phyloP scores from a whole-genome alignment of 2,113 vertebrate species.

The Ahaetulla prasina region DNA sequence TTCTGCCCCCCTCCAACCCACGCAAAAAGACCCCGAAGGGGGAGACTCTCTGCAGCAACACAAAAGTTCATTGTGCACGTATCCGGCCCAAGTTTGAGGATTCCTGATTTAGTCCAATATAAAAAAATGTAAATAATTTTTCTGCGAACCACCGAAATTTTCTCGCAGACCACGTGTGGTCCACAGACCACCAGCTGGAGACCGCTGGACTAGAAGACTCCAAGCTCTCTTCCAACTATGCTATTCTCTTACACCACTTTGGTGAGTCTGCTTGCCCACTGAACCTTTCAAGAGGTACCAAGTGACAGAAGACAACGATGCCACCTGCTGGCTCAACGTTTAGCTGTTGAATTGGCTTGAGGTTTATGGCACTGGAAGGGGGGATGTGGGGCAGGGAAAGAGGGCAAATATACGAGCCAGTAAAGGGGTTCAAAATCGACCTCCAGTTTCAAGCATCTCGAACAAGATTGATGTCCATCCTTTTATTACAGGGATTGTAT shows the following conservation, averaged over 20 bases:
- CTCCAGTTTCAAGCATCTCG: background rate
- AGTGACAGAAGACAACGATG: background rate
- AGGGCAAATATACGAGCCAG: background rate
- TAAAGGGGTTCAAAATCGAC: background rate
- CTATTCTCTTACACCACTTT: background rate
- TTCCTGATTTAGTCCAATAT: no score
- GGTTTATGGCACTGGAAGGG: background rate
- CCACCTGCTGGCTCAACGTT: background rate
- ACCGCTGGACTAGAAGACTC: background rate
- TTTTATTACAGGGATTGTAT: background rate
- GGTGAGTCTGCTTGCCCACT: background rate
- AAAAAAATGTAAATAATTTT: no score
- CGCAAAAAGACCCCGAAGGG: no score
- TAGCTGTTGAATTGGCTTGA: rapidly evolving
- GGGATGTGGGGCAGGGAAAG: background rate
- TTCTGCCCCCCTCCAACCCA: no score
- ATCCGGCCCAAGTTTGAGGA: no score
- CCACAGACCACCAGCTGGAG: no score
- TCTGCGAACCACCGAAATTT: no score
- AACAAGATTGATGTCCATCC: background rate
- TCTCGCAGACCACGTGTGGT: no score
- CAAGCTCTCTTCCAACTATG: background rate
- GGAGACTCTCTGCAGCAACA: no score
- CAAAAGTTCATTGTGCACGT: no score
- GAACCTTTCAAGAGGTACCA: background rate